Conservation (phyloP, 2,888 invertebrate species). For the Encarsia formosa region DNA sequence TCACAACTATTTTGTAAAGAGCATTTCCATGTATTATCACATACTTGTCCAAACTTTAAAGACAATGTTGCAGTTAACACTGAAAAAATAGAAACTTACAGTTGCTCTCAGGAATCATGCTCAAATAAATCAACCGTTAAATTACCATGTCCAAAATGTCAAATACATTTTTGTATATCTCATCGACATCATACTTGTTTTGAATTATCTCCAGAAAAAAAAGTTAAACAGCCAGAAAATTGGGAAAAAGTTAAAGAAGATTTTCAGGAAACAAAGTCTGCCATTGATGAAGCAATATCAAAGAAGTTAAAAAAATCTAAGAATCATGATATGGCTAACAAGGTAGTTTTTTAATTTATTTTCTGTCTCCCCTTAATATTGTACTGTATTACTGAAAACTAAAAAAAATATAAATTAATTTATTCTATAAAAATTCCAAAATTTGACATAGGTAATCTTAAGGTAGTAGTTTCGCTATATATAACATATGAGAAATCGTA, state of each 20-base stretch:
- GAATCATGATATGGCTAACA: slow-evolving; percentile 65
- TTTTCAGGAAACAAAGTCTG: slow-evolving; percentile 60
- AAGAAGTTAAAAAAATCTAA: slow-evolving; percentile 62
- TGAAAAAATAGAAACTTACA: slow-evolving; percentile 40
- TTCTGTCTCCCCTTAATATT: too few relatives aligned
- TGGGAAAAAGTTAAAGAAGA: slow-evolving; percentile 60
- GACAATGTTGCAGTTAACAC: slow-evolving; percentile 38
- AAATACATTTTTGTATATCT: slow-evolving; percentile 65
- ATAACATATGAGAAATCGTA: too few relatives aligned
- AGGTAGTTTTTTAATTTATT: slow-evolving; percentile 33
- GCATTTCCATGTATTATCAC: slow-evolving; percentile 60
- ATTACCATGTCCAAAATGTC: slow-evolving; percentile 64
- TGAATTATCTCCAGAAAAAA: slow-evolving; percentile 57
- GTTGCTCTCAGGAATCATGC: slow-evolving; percentile 61
- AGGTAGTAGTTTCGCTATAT: too few relatives aligned
- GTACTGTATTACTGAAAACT: too few relatives aligned
- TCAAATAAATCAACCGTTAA: slow-evolving; percentile 60
- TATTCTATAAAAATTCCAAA: background rate
- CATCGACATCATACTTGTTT: slow-evolving; percentile 62
- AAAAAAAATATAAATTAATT: background rate
- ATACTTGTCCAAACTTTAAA: slow-evolving; percentile 51
- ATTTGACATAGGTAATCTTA: background rate
- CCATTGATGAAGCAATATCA: slow-evolving; percentile 59
- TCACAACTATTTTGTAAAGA: slow-evolving; percentile 62
- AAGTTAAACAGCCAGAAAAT: slow-evolving; percentile 57